Conservation (phyloP, 1,140 invertebrate species). For the Mizuhopecten yessoensis region DNA sequence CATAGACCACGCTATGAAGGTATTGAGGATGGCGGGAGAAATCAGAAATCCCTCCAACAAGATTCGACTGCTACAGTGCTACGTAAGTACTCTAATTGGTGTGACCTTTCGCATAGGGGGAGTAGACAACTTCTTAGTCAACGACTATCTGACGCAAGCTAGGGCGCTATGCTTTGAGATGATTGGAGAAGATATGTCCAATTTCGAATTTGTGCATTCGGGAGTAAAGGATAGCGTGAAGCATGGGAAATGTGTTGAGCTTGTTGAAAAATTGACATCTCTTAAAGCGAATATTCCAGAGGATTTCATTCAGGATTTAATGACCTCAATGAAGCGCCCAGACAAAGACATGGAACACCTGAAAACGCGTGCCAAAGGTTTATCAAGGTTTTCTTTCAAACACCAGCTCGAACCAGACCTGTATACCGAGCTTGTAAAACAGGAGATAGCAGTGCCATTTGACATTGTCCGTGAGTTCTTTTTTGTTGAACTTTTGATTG, state of each 20-base stretch:
- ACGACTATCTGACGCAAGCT: not conserved
- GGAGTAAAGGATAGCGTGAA: not conserved
- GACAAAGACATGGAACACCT: constrained; percentile 25
- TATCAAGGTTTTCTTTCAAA: not conserved
- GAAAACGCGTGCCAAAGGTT: not conserved
- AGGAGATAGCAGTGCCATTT: not conserved
- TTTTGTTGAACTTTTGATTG: not conserved
- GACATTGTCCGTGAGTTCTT: not conserved
- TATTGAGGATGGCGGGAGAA: not conserved
- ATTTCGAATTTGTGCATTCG: not conserved
- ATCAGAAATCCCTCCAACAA: not conserved
- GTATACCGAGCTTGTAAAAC: not conserved
- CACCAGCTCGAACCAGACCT: not conserved
- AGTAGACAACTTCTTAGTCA: not conserved
- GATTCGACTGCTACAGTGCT: not conserved
- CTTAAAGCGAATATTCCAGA: not conserved
- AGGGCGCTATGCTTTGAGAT: not conserved
- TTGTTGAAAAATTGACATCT: not conserved
- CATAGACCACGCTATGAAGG: not conserved
- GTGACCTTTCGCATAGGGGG: not conserved
- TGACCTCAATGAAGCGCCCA: not conserved
- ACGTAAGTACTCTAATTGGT: not conserved
- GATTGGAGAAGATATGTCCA: not conserved
- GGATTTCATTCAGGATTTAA: not conserved
- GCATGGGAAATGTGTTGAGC: not conserved